Conservation (phyloP, 2,113 vertebrate genomes). For the Aspiorhynchus laticeps region DNA sequence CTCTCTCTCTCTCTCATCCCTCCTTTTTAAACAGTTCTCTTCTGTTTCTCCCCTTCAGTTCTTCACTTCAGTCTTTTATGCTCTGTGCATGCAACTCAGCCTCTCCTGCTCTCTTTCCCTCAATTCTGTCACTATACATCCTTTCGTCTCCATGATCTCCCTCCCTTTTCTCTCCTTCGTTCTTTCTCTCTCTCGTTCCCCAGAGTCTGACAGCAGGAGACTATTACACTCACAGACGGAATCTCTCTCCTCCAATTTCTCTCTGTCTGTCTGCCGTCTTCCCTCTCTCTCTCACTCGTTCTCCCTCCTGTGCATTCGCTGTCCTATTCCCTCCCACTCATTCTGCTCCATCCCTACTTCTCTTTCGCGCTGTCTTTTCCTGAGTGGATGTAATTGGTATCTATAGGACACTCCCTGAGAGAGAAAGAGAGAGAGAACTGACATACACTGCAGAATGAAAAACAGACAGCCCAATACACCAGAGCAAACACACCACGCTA, state of each 20-base stretch:
- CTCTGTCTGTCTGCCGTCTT: constrained; percentile 68
- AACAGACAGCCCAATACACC: constrained; percentile 43
- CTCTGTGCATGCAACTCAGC: background rate
- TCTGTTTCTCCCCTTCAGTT: constrained; percentile 33
- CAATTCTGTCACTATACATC: constrained; percentile 6
- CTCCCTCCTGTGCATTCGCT: constrained; percentile 57
- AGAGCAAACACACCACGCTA: background rate
- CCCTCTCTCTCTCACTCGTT: constrained; percentile 49
- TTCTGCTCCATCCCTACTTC: constrained; percentile 35
- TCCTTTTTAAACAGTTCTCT: constrained; percentile 41
- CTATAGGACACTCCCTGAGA: constrained; percentile 73
- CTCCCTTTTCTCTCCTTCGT: constrained; percentile 21
- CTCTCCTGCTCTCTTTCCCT: background rate
- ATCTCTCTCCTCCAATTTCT: constrained; percentile 76
- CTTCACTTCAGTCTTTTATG: constrained; percentile 44
- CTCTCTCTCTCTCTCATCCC: background rate
- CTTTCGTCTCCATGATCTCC: background rate
- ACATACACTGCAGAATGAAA: constrained; percentile 72
- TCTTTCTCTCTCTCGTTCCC: constrained; percentile 62
- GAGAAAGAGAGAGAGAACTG: constrained; percentile 62
- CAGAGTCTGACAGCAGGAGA: constrained; percentile 72
- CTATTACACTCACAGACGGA: constrained; percentile 77
- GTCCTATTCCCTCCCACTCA: constrained; percentile 22
- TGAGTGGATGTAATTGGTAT: constrained; percentile 80
- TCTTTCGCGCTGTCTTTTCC: constrained; percentile 64